Evolutionary conservation across 1,140 invertebrate species (phyloP).

Genomic region (Psilanteris sp.): DNA sequence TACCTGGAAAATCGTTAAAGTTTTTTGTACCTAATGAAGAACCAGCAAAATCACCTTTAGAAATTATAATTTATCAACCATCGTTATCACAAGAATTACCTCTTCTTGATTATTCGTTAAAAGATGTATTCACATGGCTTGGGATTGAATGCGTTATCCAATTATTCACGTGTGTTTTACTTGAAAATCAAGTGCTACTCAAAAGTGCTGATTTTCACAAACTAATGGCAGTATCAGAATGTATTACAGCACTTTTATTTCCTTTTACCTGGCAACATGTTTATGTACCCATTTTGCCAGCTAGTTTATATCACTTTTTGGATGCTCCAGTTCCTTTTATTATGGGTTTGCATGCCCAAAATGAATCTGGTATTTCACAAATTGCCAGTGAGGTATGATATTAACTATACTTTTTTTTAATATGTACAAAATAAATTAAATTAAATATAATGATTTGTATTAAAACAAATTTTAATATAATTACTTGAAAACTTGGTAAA

Average conservation of each 20-base stretch:
- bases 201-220: conserved; percentile 95
- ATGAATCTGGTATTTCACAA: conserved; percentile 81
- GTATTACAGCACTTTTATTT: conserved; percentile 92
- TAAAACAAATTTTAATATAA: no score
- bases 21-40: conserved; percentile 88
- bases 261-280: conserved; percentile 99
- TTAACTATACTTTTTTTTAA: no score
- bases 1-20: conserved; percentile 91
- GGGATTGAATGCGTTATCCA: conserved; percentile 95
- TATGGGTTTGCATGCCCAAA: conserved; percentile 90
- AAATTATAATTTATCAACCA: conserved; percentile 86
- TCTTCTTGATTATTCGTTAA: conserved; percentile 94
- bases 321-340: conserved; percentile 99
- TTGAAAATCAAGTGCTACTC: conserved; percentile 98
- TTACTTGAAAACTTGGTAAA: no score
- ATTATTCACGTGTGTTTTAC: conserved; percentile 95
- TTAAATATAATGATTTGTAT: no score
- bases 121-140: conserved; percentile 91
- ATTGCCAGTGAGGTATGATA: conserved; percentile 82
- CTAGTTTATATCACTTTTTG: conserved; percentile 96
- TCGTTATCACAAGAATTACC: conserved; percentile 90
- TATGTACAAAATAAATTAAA: no score
- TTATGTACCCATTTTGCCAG: conserved; percentile 98
- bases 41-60: conserved; percentile 85
- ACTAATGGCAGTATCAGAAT: conserved; percentile 98